Conservation (phyloP, 1,140 invertebrate genomes). For the Macrobrachium nipponense region DNA sequence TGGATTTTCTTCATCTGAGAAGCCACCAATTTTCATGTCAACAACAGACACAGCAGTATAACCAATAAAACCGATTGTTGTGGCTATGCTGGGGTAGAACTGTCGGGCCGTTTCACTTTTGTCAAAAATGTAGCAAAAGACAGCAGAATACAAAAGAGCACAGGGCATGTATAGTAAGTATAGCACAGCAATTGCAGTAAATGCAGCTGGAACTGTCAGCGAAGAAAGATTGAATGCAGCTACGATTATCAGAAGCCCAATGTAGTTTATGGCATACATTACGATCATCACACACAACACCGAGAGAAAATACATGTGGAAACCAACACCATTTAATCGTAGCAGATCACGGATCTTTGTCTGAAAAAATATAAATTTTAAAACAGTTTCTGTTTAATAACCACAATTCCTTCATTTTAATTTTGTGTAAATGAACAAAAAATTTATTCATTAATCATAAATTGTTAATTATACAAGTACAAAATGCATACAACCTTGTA, state of each 20-base stretch:
- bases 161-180: slow-evolving; percentile 81
- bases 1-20: slow-evolving; percentile 71
- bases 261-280: slow-evolving; percentile 79
- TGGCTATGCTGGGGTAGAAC: slow-evolving; percentile 79
- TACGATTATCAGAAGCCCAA: slow-evolving; percentile 77
- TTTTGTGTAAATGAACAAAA: too few relatives aligned
- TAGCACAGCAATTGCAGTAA: slow-evolving; percentile 76
- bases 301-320: slow-evolving; percentile 81
- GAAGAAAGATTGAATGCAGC: slow-evolving; percentile 66
- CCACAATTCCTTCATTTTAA: neutral
- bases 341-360: slow-evolving; percentile 85
- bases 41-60: slow-evolving; percentile 76
- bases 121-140: slow-evolving; percentile 83
- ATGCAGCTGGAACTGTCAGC: slow-evolving; percentile 75
- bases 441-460: too few relatives aligned
- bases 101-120: slow-evolving; percentile 82
- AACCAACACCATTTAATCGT: slow-evolving; percentile 83
- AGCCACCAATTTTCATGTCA: slow-evolving; percentile 64
- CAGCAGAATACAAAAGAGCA: slow-evolving; percentile 80
- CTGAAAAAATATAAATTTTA: slow-evolving; percentile 71
- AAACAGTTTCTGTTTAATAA: neutral
- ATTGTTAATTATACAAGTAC: too few relatives aligned
- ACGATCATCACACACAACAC: slow-evolving; percentile 78
- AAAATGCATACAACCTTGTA: too few relatives aligned
- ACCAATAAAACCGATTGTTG: slow-evolving; percentile 80